Percentiles rank a stretch among this genome's conserved stretches.
Conservation (phyloP, 2,888 invertebrate species). For the Busseola fusca region DNA sequence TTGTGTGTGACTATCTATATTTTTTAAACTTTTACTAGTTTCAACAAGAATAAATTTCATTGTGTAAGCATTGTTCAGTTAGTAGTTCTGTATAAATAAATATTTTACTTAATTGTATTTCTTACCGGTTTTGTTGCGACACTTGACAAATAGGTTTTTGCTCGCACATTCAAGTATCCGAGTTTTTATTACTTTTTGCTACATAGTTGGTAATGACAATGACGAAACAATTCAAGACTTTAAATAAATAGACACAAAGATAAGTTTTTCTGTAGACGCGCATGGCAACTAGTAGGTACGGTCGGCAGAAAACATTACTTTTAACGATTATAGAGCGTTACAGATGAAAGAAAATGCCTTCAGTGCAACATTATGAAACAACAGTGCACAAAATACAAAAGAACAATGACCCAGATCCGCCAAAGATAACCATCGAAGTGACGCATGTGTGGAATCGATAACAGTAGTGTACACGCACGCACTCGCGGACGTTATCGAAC, state of each 20-base stretch:
- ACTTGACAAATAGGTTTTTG: constrained; percentile 63
- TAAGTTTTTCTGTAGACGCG: constrained; percentile 36
- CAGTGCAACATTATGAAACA: constrained; percentile 71
- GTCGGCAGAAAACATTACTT: constrained; percentile 8
- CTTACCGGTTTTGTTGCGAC: constrained; percentile 56
- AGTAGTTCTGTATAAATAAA: constrained; percentile 51
- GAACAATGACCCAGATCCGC: constrained; percentile 88
- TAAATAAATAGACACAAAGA: constrained; percentile 49
- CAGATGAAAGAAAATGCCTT: constrained; percentile 58
- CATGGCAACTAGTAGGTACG: constrained; percentile 47
- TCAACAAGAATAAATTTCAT: constrained; percentile 42
- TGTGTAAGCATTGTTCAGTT: constrained; percentile 40
- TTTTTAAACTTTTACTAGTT: constrained; percentile 41
- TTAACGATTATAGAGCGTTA: constrained; percentile 40
- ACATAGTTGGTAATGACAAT: constrained; percentile 50
- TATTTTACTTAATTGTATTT: constrained; percentile 56
- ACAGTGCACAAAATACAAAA: constrained; percentile 79
- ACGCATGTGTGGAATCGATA: constrained; percentile 88
- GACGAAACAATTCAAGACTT: constrained; percentile 57
- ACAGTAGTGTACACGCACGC: constrained; percentile 84
- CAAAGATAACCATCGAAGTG: constrained; percentile 87
- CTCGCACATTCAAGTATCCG: constrained; percentile 63
- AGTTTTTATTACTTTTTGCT: constrained; percentile 69
- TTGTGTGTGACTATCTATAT: constrained; percentile 17
- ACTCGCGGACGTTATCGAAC: constrained; percentile 83